Conservation (phyloP, 92 coral and sea anemone genomes). For the Actinernus sp. region DNA sequence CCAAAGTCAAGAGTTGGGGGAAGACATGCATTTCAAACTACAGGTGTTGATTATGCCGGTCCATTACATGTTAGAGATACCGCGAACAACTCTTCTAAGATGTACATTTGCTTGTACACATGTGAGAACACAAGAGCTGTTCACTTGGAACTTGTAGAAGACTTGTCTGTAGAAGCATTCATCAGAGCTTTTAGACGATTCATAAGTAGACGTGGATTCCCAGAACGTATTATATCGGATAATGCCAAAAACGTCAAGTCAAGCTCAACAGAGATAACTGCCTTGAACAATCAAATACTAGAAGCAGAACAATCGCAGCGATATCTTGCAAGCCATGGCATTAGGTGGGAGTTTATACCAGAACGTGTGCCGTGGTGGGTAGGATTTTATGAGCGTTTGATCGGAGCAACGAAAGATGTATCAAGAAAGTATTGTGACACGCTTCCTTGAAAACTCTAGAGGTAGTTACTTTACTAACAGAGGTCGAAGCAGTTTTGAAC, state of each 20-base stretch:
- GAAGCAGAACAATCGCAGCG: conserved; percentile 28
- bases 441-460: too few species aligned
- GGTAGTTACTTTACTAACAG: conserved; percentile 15
- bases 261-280: conserved; percentile 25
- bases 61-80: too few species aligned
- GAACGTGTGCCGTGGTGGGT: conserved; percentile 38
- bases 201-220: conserved; percentile 38
- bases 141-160: too few species aligned
- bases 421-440: too few species aligned
- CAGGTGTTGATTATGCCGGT: too few species aligned
- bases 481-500: conserved; percentile 19
- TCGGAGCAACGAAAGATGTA: conserved; percentile 4
- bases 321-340: conserved; percentile 4
- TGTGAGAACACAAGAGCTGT: too few species aligned
- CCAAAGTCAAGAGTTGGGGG: conserved; percentile 21
- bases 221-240: conserved; percentile 35
- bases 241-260: conserved; percentile 44
- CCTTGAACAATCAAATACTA: conserved; percentile 16
- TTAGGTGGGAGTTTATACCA: conserved; percentile 17
- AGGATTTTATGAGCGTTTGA: background rate
- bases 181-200: conserved; percentile 30
- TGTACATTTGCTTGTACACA: conserved; percentile 41
- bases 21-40: conserved; percentile 18
- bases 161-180: too few species aligned
- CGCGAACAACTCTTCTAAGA: too few species aligned